Evolutionary conservation across 2,797 vertebrate species (phyloP), one percentile per base, ranked within the genome.

Genomic region (Balearica regulorum): DNA sequence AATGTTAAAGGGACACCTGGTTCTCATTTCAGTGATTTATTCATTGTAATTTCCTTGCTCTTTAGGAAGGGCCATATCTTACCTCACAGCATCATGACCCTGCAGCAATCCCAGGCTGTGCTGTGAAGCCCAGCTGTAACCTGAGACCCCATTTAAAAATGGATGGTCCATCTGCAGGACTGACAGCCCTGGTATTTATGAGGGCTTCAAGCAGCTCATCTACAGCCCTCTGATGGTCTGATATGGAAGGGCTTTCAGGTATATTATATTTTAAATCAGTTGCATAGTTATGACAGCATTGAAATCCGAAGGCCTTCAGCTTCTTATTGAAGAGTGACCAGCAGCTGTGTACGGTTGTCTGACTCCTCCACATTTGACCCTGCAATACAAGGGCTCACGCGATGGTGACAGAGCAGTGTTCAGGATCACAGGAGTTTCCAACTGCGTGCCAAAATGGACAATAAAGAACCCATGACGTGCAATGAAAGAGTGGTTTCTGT

Each of bases 381-480:
- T 46, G 53, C 0, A 6, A 19, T 6, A 29, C 39, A 51, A 64
- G 54, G 10, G 26, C 39, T 90, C 51, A 1, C 33, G 22, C 0
- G 1, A 49, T 17, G 61, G 76, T 4, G 17, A 51, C 25, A 83
- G 26, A 76, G 43, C 37, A 51, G 55, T 4, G 3, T 39, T 85
- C 22, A 6, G 81, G 22, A 35, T 41, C n/a, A 5, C 16, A 3
- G 28, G 39, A 61, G 62, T 44, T 83, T 41, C 58, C 44, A 44
- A 28, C 26, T 18, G 24, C 4, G 3, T 53, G 49, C 8, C 10
- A 3, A 68, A 76, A 48, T 1, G 11, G 46, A 19, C 71, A 61
- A 22, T 29, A 87, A 71, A 49, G 66, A 64, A 20, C 22, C 41
- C 0, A 1, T 46, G 51, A 54, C 51, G 31, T 58, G 69, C 65